phyloP scores from a whole-genome alignment of 2,113 vertebrate species.

The Spizaetus ornatus region DNA sequence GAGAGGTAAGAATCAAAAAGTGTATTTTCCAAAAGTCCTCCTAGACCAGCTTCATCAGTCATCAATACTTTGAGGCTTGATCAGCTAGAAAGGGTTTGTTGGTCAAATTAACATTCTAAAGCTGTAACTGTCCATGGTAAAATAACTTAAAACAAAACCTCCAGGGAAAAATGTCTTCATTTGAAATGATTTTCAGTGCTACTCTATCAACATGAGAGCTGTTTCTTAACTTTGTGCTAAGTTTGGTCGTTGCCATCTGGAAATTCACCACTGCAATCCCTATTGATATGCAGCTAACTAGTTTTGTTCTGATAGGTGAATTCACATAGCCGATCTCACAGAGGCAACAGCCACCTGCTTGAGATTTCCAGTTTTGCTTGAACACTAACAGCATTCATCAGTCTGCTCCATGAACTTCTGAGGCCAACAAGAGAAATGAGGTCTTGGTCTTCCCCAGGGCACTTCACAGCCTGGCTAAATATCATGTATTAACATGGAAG shows the following conservation, averaged over 20 bases:
- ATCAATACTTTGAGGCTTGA: neutral
- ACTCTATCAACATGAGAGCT: neutral
- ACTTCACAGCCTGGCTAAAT: neutral
- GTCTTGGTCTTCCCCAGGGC: neutral
- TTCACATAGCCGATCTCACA: neutral
- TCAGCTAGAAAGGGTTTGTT: neutral
- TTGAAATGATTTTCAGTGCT: neutral
- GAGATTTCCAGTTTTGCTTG: neutral
- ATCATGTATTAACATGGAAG: neutral
- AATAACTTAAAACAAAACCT: neutral
- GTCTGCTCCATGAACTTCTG: neutral
- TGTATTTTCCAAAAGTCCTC: neutral
- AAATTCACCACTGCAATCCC: neutral
- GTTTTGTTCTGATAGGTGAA: neutral
- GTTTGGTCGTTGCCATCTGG: neutral
- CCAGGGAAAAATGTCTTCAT: neutral
- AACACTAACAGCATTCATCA: neutral
- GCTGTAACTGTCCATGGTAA: neutral
- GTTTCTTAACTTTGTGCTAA: neutral
- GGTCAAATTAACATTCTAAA: neutral
- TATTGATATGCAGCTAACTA: neutral
- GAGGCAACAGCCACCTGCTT: neutral
- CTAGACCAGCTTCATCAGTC: neutral
- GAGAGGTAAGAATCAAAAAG: neutral
- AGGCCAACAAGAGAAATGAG: neutral